Base-by-base conservation (phyloP, 2,113 vertebrate species). In the Hippocampus guttulatus region DNA sequence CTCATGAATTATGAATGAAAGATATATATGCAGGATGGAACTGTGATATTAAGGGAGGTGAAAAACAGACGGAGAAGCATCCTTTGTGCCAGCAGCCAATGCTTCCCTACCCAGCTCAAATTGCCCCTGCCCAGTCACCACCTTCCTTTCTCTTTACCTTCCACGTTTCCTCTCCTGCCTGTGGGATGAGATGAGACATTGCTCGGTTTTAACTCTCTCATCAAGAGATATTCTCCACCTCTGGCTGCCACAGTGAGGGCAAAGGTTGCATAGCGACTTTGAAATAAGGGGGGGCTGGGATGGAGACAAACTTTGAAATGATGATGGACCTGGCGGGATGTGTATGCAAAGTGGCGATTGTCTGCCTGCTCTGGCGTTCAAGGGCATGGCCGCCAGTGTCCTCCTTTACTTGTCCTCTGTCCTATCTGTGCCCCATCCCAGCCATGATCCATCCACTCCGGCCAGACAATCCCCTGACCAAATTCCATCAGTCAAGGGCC, bases 1-100 rank as follows among this genome's bases (percentile, higher is more conserved):
- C 89, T 92, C 92, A 97, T 98, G 96, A 98, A 98, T 98, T 96
- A 97, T 97, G 94, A 95, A 97, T 97, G 95, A 95, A 95, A 92
- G 91, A 93, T 93, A 92, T 30, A 58, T 92, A 93, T 92, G 92
- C 94, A 92, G 87, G 86, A 83, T 89, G 79, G 90, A 91, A 85
- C 91, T 84, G 88, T 86, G 92, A 93, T 94, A 94, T 94, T 96
- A 98, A 96, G 96, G 94, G 94, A 92, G 93, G 90, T 90, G 90
- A 92, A 93, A 91, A 92, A 90, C 93, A 92, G 93, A 93, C 89
- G 91, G 88, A 90, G 81, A 92, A 87, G 88, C 85, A 83, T 91
- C 82, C 87, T 91, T 87, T 91, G 90, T 92, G 88, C 89, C 88
- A 90, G 70, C 86, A 87, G 91, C 79, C 77, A 76, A 80, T 86